Base-by-base conservation (phyloP, 2,888 invertebrate genomes). In the Linnaemya vulpina region DNA sequence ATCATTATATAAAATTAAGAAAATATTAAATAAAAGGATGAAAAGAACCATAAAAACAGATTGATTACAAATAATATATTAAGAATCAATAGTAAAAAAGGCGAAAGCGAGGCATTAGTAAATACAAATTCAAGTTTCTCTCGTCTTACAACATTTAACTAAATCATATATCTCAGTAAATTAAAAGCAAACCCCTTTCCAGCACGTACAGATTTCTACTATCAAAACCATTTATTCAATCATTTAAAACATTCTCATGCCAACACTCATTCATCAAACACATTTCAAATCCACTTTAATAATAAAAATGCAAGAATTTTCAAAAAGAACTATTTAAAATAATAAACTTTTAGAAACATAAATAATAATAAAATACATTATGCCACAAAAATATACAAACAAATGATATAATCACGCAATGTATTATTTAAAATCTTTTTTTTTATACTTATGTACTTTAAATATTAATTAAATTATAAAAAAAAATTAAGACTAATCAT, bases 91-190 rank as follows among this genome's bases (percentile, higher is more conserved):
- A 75, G 60, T 46, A 40, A 30, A 73, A 46, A 77, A 65, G 74
- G 78, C 81, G 71, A 82, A 85, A 67, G 71, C 78, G 82, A 82
- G 85, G 82, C 82, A 71, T 60, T 75, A 63, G 70, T 67, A 83
- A 65, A 78, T 22, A 62, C 11, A 55, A 71, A 35, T 53, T 53
- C 11, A 73, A 76, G 17, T 49, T 53, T 71, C 10, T 58, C 49
- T 67, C 9, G 35, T 60, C 51, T 49, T 53, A 22, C 40, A 22
- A 68, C 17, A 55, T 62, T 22, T 30, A 55, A 55, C 43, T 46
- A 74, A 53, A 51, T n/a, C 13, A 30, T 62, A 53, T 38, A 40
- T 46, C 75, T 62, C 20, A 58, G 1, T 25, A 65, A 65, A 22
- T 55, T 17, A 30, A 22, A 9, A 13, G 55, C 20, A 58, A 51